These are phyloP conservation scores for Heliconius hermathena DNA, from an alignment of 1,140 invertebrate genomes.

Conservation along the genomic window DNA sequence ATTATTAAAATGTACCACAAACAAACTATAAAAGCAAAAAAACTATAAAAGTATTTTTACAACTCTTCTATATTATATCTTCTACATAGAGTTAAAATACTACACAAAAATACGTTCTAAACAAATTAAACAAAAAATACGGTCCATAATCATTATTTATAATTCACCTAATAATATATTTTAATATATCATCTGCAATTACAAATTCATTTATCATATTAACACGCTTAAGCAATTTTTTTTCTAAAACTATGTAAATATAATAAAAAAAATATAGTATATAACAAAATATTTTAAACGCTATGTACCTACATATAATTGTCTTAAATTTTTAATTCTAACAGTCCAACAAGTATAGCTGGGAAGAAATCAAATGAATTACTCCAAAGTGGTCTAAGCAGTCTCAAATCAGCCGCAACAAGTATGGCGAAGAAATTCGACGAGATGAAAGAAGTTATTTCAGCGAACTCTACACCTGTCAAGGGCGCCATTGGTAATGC, in stretches of 20 bases:
- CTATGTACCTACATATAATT: not conserved
- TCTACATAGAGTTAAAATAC: not conserved
- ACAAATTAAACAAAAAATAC: not conserved
- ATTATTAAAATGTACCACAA: too few species aligned
- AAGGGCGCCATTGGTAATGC: slow-evolving; percentile 83
- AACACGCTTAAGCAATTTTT: not conserved
- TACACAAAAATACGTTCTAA: not conserved
- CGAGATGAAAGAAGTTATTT: slow-evolving; percentile 96
- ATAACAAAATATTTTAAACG: too few species aligned
- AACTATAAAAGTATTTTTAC: not conserved
- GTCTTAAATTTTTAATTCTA: not conserved
- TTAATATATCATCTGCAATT: not conserved
- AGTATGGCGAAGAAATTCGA: slow-evolving; percentile 94
- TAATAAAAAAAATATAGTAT: not conserved
- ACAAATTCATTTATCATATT: not conserved
- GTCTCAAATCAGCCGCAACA: slow-evolving; percentile 92
- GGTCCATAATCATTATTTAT: not conserved
- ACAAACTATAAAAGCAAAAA: too few species aligned
- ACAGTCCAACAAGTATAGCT: slow-evolving; percentile 90
- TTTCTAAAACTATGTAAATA: not conserved
- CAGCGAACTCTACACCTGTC: slow-evolving; percentile 91
- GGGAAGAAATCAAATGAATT: slow-evolving; percentile 94
- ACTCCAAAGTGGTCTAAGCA: slow-evolving; percentile 92
- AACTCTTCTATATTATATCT: not conserved
- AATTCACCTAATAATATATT: not conserved